These are phyloP conservation scores for Myopa tessellatipennis DNA, from an alignment of 2,888 invertebrate genomes.

Conservation along the genomic window DNA sequence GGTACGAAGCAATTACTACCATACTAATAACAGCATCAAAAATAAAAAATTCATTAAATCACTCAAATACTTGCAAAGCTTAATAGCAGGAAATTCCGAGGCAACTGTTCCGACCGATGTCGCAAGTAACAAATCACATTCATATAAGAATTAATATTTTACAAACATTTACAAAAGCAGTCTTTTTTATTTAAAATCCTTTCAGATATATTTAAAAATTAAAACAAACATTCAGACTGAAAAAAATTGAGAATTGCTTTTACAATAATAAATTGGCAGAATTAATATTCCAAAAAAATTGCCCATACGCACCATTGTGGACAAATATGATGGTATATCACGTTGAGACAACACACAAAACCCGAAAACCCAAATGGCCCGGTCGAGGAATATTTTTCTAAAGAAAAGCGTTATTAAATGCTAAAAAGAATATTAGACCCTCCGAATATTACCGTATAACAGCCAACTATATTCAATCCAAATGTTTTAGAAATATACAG, in stretches of 20 bases:
- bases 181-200: constrained; percentile 5
- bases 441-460: constrained; percentile 12
- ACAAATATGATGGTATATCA: constrained; percentile 21
- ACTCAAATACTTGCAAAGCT: background rate
- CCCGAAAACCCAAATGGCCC: constrained; percentile 20
- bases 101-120: background rate
- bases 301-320: constrained; percentile 11
- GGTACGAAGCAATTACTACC: no score
- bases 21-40: no score
- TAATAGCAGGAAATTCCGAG: background rate
- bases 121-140: background rate
- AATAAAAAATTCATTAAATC: no score
- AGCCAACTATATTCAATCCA: no score
- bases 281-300: background rate
- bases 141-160: background rate
- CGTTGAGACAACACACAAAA: constrained; percentile 13
- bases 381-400: constrained; percentile 9
- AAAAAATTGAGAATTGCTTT: background rate
- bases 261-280: background rate
- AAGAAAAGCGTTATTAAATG: constrained; percentile 11
- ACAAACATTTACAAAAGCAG: constrained; percentile 8
- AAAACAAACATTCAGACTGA: background rate
- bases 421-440: constrained; percentile 7
- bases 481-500: no score
- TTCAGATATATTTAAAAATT: background rate